Base-by-base conservation (phyloP, 2,113 vertebrate species). In the Salvelinus fontinalis region DNA sequence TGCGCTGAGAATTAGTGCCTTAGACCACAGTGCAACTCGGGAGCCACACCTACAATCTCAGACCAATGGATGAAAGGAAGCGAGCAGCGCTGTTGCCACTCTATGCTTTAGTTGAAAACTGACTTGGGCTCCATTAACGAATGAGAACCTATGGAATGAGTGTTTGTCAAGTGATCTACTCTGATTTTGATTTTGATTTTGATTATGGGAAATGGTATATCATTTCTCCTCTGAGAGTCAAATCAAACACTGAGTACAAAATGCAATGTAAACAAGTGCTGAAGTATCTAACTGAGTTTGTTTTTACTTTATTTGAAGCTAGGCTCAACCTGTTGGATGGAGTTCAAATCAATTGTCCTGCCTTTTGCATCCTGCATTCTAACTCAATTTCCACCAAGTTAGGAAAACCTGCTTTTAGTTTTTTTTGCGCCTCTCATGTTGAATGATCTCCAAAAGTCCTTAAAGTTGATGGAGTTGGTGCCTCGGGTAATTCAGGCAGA, bases 51-150 rank as follows among this genome's bases (percentile, higher is more conserved):
- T 34, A 44, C 65, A 69, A 79, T 79, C 68, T 71, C 44, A 75
- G 70, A 75, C 70, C n/a, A 54, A 12, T 87, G 75, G 87, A 34
- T 74, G 67, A 82, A 71, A 84, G 89, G 90, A 91, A 92, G 87
- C 86, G 86, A 86, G 79, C 51, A 14, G 75, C 57, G 11, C 65
- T 9, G 22, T 39, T 27, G 1, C 22, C 57, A 67, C 1, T 8
- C 67, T 74, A 51, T 60, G 74, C 75, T 81, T 73, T 80, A 71
- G 74, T 79, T 57, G 71, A 51, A 75, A 49, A 8, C 34, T 62
- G 49, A 16, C 49, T 54, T 16, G 16, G 49, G 3, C 49, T 54
- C 49, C 49, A 54, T 16, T 54, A 54, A 18, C 18, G 26, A 5
- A 31, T 64, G 24, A 4, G 13, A 64, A 26, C n/a, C 11, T 65